Percentiles rank a stretch among this genome's conserved stretches.
Evolutionary conservation across 2,888 invertebrate species (phyloP).

Genomic region (Lathronympha strigana): DNA sequence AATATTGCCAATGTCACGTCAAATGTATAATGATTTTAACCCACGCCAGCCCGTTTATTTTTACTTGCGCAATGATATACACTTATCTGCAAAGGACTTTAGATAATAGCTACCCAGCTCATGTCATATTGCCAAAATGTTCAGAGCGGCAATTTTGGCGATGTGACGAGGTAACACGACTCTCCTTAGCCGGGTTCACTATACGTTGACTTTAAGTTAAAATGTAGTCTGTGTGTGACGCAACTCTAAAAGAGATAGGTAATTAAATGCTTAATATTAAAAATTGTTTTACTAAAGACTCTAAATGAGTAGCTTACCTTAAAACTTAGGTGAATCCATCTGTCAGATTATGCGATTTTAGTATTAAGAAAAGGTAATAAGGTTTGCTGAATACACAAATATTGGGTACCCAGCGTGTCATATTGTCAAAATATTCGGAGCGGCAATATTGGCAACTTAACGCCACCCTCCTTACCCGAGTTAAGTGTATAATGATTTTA

Average conservation of each 20-base stretch:
- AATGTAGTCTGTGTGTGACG: no score
- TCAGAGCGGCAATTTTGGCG: conserved; percentile 5
- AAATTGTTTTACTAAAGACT: no score
- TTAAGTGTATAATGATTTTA: conserved; percentile 39
- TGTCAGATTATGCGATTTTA: no score
- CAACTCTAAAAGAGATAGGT: no score
- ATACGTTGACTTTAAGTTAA: conserved; percentile 38
- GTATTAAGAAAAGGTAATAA: no score
- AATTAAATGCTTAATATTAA: no score
- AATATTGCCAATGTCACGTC: conserved; percentile 3
- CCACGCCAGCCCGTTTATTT: conserved; percentile 38
- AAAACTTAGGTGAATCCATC: no score
- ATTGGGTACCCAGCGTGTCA: neutral
- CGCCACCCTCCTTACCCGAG: conserved; percentile 15
- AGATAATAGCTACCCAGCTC: neutral
- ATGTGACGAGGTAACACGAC: neutral
- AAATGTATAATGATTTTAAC: conserved; percentile 40
- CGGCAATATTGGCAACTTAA: conserved; percentile 12
- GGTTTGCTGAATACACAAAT: no score
- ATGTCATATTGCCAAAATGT: neutral
- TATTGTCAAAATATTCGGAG: neutral
- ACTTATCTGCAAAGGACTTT: neutral
- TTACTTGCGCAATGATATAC: conserved; percentile 32
- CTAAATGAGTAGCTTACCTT: no score
- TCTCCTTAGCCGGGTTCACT: conserved; percentile 28